Conservation (phyloP, 2,888 invertebrate species). For the Nemoura dubitans region DNA sequence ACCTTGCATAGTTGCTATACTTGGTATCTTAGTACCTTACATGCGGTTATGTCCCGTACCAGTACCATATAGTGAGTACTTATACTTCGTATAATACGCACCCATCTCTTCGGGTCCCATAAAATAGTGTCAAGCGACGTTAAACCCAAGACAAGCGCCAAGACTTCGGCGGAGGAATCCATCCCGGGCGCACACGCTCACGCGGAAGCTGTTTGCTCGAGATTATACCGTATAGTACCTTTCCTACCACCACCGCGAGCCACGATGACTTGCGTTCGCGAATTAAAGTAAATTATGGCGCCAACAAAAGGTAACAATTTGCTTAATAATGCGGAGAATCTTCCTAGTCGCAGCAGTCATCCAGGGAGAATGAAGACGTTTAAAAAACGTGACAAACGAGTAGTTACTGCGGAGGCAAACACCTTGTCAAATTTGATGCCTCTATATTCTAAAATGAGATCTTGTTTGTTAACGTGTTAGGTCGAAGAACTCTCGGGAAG, state of each 20-base stretch:
- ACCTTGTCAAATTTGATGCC: neutral
- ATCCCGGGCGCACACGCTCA: neutral
- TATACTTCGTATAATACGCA: too few species aligned
- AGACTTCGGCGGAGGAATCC: neutral
- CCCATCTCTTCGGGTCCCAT: too few species aligned
- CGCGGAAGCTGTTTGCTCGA: slow-evolving; percentile 7
- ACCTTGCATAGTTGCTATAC: too few species aligned
- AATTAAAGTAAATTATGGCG: slow-evolving; percentile 5
- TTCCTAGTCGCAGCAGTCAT: neutral
- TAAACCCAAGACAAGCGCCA: neutral
- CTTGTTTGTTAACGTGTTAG: neutral
- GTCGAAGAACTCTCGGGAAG: neutral
- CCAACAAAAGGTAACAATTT: slow-evolving; percentile 1
- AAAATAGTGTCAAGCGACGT: too few species aligned
- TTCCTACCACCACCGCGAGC: neutral
- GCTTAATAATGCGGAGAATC: neutral
- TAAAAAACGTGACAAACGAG: neutral
- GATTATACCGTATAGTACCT: neutral
- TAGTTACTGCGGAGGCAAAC: neutral
- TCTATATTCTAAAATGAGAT: neutral
- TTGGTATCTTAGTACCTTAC: too few species aligned
- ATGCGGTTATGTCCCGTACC: too few species aligned
- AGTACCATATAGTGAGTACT: too few species aligned
- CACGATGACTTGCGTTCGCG: neutral
- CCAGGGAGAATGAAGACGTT: neutral